These are phyloP conservation scores for Recurvirostra avosetta DNA, from an alignment of 2,113 vertebrate genomes.

Conservation along the genomic window DNA sequence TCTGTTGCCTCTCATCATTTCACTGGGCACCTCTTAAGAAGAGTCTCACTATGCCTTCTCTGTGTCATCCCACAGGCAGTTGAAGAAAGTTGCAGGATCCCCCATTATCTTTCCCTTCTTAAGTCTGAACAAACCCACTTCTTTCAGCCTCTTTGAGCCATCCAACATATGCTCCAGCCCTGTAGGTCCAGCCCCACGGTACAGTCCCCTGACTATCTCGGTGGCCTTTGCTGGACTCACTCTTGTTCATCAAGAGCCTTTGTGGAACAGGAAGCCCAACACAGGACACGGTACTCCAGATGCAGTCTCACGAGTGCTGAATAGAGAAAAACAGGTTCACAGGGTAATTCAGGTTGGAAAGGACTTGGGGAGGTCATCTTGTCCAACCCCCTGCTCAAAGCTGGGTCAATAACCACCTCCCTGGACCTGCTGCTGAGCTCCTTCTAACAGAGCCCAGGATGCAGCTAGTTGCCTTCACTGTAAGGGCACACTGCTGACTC, in stretches of 20 bases:
- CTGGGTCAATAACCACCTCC: not conserved
- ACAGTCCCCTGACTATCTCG: not conserved
- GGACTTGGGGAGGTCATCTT: not conserved
- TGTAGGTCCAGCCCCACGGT: not conserved
- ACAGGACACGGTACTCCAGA: rapidly evolving
- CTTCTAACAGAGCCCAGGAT: not conserved
- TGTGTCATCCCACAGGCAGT: not conserved
- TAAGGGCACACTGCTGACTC: not conserved
- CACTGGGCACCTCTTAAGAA: not conserved
- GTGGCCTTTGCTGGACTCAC: not conserved
- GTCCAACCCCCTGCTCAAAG: not conserved
- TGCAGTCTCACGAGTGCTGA: not conserved
- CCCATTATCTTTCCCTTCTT: not conserved
- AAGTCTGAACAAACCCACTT: not conserved
- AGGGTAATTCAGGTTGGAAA: not conserved
- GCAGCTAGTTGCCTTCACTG: not conserved
- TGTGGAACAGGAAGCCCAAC: not conserved
- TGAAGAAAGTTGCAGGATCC: not conserved
- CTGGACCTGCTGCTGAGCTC: not conserved
- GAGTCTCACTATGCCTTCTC: not conserved
- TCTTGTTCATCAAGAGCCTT: not conserved
- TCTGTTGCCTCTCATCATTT: not conserved
- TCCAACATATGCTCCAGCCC: not conserved
- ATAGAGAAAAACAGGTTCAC: not conserved
- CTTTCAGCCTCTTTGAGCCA: not conserved